phyloP scores from a whole-genome alignment of 2,113 vertebrate species.

The Motacilla alba region DNA sequence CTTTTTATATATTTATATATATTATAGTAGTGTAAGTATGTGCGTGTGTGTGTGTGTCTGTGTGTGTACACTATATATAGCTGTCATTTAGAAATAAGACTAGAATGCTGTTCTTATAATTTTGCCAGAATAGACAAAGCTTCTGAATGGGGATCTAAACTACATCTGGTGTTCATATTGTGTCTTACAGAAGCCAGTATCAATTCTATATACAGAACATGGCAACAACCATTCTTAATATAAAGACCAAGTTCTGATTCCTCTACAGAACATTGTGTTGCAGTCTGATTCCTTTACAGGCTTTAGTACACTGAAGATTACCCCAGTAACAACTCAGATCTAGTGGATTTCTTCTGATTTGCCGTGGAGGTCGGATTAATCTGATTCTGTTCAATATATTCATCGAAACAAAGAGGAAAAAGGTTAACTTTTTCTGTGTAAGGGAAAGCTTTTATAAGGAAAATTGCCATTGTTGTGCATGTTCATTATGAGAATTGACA shows the following conservation, averaged over 20 bases:
- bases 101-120: conserved; percentile 31
- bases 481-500: neutral
- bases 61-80: neutral
- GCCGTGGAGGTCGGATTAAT: neutral
- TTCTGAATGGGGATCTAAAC: conserved; percentile 54
- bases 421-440: neutral
- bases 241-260: neutral
- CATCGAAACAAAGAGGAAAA: neutral
- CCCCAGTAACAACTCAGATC: neutral
- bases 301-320: neutral
- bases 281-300: neutral
- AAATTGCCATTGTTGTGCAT: neutral
- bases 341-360: neutral
- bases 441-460: neutral
- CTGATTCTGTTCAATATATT: neutral
- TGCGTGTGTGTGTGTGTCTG: neutral
- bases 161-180: neutral
- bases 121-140: conserved; percentile 20
- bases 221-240: conserved; percentile 11
- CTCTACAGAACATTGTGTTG: neutral
- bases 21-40: neutral
- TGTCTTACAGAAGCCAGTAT: conserved; percentile 48
- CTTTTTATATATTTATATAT: too few species aligned
- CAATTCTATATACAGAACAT: conserved; percentile 36
- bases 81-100: conserved; percentile 8